A percentile compares a stretch with the other conserved stretches of the same genome.
Evolutionary conservation across 2,888 invertebrate genomes (phyloP).

Genomic region (Perdita meconis): DNA sequence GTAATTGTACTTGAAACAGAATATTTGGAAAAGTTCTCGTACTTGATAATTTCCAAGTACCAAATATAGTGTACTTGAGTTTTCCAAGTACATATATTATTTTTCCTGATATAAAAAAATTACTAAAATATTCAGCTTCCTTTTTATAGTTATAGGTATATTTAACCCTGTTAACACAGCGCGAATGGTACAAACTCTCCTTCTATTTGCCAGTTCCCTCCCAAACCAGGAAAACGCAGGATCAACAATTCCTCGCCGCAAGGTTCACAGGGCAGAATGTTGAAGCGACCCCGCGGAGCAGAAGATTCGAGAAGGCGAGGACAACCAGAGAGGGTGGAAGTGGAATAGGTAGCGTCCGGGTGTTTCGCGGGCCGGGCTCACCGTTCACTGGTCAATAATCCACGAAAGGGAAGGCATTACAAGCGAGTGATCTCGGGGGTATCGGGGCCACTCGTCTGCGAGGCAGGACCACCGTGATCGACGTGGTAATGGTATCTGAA

Average conservation of each 20-base stretch:
- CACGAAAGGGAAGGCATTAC: conserved; percentile 84
- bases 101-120: too few species aligned
- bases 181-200: too few species aligned
- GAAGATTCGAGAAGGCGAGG: background rate
- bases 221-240: too few species aligned
- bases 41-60: too few species aligned
- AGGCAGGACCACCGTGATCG: conserved; percentile 83
- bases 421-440: conserved; percentile 81
- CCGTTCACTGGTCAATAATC: conserved; percentile 81
- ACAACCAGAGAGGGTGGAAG: conserved; percentile 35
- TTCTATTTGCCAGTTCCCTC: too few species aligned
- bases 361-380: conserved; percentile 75
- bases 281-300: background rate
- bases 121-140: too few species aligned
- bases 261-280: background rate
- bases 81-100: too few species aligned
- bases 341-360: conserved; percentile 56
- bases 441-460: conserved; percentile 73
- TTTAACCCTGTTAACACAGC: too few species aligned
- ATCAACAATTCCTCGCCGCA: background rate
- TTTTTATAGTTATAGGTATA: too few species aligned
- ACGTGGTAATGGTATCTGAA: conserved; percentile 81
- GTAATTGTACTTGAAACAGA: too few species aligned
- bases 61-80: too few species aligned
- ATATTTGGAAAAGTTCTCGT: too few species aligned